Base-by-base conservation (phyloP, 1,140 invertebrate species). In the Tachypleus tridentatus region DNA sequence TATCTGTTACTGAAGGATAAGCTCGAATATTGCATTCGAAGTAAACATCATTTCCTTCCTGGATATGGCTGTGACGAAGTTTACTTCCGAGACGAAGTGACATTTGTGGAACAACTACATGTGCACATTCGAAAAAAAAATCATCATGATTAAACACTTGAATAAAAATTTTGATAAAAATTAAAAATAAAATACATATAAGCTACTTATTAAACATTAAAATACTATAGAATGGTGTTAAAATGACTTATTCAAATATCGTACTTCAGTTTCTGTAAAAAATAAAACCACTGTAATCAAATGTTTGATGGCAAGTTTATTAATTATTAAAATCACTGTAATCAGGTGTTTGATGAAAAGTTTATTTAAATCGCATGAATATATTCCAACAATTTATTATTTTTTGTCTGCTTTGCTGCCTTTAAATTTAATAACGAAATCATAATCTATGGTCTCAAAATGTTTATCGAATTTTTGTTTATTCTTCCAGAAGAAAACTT, bases 21-120 rank as follows among this genome's bases (percentile, higher is more conserved):
- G 67, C 61, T 11, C 57, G 49, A 4, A 69, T 29, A 29, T 53
- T 63, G 58, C 67, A 69, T 60, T 66, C 65, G 3, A 69, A 62
- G 52, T 63, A 63, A 6, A 69, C 65, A 11, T 69, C 57, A 7
- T 63, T 51, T 6, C 67, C 67, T 63, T 69, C 67, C 59, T 64
- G 64, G 58, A 67, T 58, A 6, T 51, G 49, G 9, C 49, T 50
- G 8, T 63, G 49, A 2, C 52, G 58, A 10, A 51, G 51, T 8
- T 29, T 61, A 5, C 49, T 50, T 0, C 61, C 54, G n/a, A 69
- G 57, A 9, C 56, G 61, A 6, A 69, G 8, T 47, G 60, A 66
- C 6, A 69, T 6, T 11, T 60, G 56, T n/a, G 67, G 67, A 53
- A 52, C 11, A 63, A 53, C 67, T 69, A 57, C n/a, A 6, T 49